Evolutionary conservation across 2,888 invertebrate genomes (phyloP).

Genomic region (Microplitis manilae): DNA sequence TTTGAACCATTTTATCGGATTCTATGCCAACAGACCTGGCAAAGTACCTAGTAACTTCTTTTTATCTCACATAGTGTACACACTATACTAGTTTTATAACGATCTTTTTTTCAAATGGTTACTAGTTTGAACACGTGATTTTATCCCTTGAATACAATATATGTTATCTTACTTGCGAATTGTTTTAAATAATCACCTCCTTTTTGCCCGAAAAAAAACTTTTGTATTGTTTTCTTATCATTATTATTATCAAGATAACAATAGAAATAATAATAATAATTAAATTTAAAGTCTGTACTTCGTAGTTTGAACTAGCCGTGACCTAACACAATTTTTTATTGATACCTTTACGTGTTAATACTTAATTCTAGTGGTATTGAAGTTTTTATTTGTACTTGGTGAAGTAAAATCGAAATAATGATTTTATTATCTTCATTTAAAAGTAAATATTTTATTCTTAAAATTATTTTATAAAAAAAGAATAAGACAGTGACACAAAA

Average conservation of each 20-base stretch:
- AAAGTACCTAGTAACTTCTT: constrained; percentile 16
- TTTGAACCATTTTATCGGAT: constrained; percentile 10
- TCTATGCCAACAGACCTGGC: constrained; percentile 5
- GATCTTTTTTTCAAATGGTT: constrained; percentile 34
- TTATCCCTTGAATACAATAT: neutral
- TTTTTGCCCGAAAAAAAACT: neutral
- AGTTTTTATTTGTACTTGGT: too few species aligned
- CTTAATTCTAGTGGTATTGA: too few species aligned
- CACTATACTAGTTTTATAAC: constrained; percentile 25
- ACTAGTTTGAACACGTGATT: constrained; percentile 13
- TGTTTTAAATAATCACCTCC: constrained; percentile 19
- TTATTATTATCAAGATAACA: too few species aligned
- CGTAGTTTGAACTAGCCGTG: too few species aligned
- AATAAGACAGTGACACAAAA: neutral
- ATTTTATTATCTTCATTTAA: too few species aligned
- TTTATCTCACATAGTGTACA: constrained; percentile 18
- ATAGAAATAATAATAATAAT: too few species aligned
- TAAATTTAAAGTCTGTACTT: too few species aligned
- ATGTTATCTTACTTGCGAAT: constrained; percentile 19
- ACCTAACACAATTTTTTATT: too few species aligned
- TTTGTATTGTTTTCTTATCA: too few species aligned
- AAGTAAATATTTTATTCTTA: neutral
- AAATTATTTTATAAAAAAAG: neutral
- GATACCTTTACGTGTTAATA: too few species aligned
- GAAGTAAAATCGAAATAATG: too few species aligned